phyloP scores from a whole-genome alignment of 2,888 invertebrate species.

The Scaptomyza cyrtandrae region DNA sequence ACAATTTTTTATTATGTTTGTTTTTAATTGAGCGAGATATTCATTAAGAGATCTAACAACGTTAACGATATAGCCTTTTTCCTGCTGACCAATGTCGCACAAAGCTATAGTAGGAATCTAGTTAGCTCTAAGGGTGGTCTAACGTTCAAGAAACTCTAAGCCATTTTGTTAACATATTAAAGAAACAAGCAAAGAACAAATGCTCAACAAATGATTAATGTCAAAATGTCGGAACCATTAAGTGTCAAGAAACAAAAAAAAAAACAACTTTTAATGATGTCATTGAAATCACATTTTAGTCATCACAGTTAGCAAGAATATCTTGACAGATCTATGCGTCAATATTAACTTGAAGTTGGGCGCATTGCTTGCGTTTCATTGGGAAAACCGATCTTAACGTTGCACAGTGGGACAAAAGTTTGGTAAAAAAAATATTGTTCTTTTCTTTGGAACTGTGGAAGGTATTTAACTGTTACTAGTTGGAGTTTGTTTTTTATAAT shows the following conservation, averaged over 20 bases:
- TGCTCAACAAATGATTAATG: not conserved
- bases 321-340: slow-evolving; percentile 12
- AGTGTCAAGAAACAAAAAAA: not conserved
- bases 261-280: slow-evolving; percentile 2
- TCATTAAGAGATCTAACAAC: not conserved
- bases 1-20: too few relatives aligned
- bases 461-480: too few relatives aligned
- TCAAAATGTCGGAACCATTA: not conserved
- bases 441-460: too few relatives aligned
- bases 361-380: slow-evolving; percentile 8
- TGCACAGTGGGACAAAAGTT: not conserved
- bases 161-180: too few relatives aligned
- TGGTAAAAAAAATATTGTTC: too few relatives aligned
- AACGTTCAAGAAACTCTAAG: too few relatives aligned
- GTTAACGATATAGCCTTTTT: not conserved
- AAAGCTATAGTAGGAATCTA: too few relatives aligned
- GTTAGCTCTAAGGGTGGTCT: too few relatives aligned
- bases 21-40: too few relatives aligned
- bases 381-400: slow-evolving; percentile 5
- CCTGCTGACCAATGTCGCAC: too few relatives aligned
- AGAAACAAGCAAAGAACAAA: not conserved
- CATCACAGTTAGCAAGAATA: slow-evolving; percentile 9
- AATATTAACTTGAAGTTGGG: slow-evolving; percentile 3
- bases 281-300: slow-evolving; percentile 14
- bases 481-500: too few relatives aligned